Percentiles rank a stretch among this genome's conserved stretches.
phyloP scores from a whole-genome alignment of 92 coral and sea anemone genomes.

The Metridium senile region DNA sequence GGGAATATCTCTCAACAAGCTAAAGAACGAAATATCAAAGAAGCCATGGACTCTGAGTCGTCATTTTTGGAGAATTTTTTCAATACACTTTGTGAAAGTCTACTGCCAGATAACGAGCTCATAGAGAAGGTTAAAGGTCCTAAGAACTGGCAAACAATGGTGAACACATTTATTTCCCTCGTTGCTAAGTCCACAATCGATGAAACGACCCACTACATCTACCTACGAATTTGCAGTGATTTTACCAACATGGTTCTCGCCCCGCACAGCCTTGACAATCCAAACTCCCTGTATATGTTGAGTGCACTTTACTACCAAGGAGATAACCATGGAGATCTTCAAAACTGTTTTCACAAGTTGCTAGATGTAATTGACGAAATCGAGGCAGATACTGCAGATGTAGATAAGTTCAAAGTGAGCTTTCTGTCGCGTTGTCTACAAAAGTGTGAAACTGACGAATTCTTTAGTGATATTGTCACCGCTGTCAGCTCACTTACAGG shows the following conservation, averaged over 20 bases:
- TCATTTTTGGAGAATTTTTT: slow-evolving; percentile 39
- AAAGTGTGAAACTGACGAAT: slow-evolving; percentile 16
- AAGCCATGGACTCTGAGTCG: no score
- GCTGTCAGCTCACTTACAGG: slow-evolving; percentile 5
- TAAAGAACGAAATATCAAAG: slow-evolving; percentile 5
- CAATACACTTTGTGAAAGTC: slow-evolving; percentile 53
- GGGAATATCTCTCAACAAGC: not conserved
- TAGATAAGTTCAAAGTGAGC: slow-evolving; percentile 29
- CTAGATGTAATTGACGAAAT: slow-evolving; percentile 34
- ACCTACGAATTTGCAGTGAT: slow-evolving; percentile 67
- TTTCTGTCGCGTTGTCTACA: slow-evolving; percentile 23
- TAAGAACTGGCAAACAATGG: slow-evolving; percentile 52
- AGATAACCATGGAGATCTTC: slow-evolving; percentile 45
- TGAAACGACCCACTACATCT: slow-evolving; percentile 50
- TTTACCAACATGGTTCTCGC: slow-evolving; percentile 59
- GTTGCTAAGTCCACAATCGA: slow-evolving; percentile 49
- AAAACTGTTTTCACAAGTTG: slow-evolving; percentile 54
- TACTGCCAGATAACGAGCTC: slow-evolving; percentile 56
- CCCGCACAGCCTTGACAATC: slow-evolving; percentile 21
- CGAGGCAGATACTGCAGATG: slow-evolving; percentile 20
- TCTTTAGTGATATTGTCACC: not conserved
- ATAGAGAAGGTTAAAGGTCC: slow-evolving; percentile 45
- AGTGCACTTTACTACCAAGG: slow-evolving; percentile 42
- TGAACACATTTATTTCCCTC: slow-evolving; percentile 55
- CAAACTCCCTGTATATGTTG: slow-evolving; percentile 51